Evolutionary conservation across 2,797 vertebrate species (phyloP).

Genomic region (Pangasius djambal): DNA sequence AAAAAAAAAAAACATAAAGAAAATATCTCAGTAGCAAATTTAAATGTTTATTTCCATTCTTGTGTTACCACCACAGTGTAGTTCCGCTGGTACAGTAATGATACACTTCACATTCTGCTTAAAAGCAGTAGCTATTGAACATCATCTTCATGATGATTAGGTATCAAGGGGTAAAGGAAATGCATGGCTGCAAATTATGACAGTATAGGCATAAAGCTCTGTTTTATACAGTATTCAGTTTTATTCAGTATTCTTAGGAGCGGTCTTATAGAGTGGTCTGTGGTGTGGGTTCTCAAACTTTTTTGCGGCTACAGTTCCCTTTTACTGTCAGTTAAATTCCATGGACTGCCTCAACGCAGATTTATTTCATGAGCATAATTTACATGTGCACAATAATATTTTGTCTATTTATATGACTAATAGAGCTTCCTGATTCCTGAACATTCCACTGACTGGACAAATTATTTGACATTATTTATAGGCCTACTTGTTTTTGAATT

Average conservation of each 20-base stretch:
- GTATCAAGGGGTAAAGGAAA: not conserved
- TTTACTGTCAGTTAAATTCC: not conserved
- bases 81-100: not conserved
- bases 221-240: not conserved
- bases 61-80: not conserved
- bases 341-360: not conserved
- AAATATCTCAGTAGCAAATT: not conserved
- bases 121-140: not conserved
- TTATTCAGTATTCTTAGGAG: not conserved
- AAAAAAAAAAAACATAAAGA: not conserved
- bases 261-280: not conserved
- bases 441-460: not conserved
- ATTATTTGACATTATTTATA: not conserved
- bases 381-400: not conserved
- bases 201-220: not conserved
- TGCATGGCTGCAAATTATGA: not conserved
- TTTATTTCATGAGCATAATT: not conserved
- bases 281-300: not conserved
- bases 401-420: not conserved
- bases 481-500: not conserved
- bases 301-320: not conserved
- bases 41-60: slow-evolving; percentile 30
- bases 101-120: slow-evolving; percentile 2
- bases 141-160: not conserved
- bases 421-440: not conserved